These are phyloP conservation scores for Aleiodes leptofemur DNA, from an alignment of 2,888 invertebrate species.

Conservation along the genomic window DNA sequence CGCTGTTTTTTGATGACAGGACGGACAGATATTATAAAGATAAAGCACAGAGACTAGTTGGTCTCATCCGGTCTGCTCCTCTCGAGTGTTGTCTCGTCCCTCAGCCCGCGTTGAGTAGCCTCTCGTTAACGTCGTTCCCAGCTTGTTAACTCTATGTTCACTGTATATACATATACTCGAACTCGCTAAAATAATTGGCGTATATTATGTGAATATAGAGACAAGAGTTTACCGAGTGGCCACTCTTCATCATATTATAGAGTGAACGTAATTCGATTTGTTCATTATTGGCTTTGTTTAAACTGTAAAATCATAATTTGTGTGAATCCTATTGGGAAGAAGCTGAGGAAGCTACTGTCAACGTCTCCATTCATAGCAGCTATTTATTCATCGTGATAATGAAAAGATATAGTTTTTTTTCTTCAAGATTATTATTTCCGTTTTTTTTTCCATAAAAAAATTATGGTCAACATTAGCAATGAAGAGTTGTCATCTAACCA, in stretches of 20 bases:
- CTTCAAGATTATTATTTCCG: too few species aligned
- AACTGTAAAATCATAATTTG: slow-evolving; percentile 5
- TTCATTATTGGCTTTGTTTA: slow-evolving; percentile 40
- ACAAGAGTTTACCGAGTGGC: slow-evolving; percentile 6
- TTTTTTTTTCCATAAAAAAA: too few species aligned
- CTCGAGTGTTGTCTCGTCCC: slow-evolving; percentile 21
- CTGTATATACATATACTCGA: slow-evolving; percentile 22
- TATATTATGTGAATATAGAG: slow-evolving; percentile 33
- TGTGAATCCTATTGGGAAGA: background rate
- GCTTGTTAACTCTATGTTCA: slow-evolving; percentile 53
- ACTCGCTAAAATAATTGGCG: slow-evolving; percentile 52
- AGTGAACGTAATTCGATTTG: slow-evolving; percentile 43
- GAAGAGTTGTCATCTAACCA: background rate
- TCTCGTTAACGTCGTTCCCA: slow-evolving; percentile 64
- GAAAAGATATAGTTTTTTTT: background rate
- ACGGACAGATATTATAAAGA: background rate
- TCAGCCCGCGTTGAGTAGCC: slow-evolving; percentile 48
- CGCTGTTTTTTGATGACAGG: background rate
- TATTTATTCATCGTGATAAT: background rate
- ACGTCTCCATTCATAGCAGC: slow-evolving; percentile 25
- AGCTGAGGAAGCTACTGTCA: slow-evolving; percentile 39
- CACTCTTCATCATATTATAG: slow-evolving; percentile 10
- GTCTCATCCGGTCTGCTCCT: slow-evolving; percentile 36
- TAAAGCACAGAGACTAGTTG: slow-evolving; percentile 18
- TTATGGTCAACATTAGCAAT: background rate